Evolutionary conservation across 2,797 vertebrate species (phyloP).

Genomic region (Champsocephalus esox): DNA sequence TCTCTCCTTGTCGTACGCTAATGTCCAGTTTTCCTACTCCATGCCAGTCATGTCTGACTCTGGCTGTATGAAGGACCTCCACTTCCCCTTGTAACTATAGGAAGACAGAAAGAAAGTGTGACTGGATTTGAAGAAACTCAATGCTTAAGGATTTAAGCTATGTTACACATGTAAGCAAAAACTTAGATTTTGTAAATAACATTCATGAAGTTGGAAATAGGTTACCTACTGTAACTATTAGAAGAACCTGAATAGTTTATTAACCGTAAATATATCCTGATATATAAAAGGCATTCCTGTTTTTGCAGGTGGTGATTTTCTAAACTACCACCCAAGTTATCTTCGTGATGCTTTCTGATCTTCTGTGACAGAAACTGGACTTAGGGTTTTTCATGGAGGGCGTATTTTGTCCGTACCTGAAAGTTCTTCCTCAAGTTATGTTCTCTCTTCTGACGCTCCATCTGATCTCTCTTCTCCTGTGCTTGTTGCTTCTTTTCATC

Average conservation of each 20-base stretch:
- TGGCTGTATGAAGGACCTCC: conserved; percentile 80
- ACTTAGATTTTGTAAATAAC: no score
- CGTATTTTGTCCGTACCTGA: conserved; percentile 67
- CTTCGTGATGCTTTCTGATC: not conserved
- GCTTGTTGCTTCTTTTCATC: conserved; percentile 66
- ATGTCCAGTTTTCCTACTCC: conserved; percentile 83
- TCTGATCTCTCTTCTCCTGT: conserved; percentile 69
- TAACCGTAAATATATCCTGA: no score
- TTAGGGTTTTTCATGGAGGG: not conserved
- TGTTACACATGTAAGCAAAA: not conserved
- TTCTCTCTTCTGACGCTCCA: conserved; percentile 75
- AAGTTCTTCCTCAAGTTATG: conserved; percentile 81
- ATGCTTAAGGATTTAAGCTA: not conserved
- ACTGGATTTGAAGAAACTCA: not conserved
- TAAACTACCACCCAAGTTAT: not conserved
- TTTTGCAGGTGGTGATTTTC: not conserved
- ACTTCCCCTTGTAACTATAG: conserved; percentile 73
- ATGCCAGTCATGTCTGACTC: conserved; percentile 77
- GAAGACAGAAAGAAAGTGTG: not conserved
- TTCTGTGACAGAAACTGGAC: not conserved
- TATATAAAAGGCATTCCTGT: not conserved
- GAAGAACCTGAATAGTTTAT: no score
- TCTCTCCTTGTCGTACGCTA: conserved; percentile 76
- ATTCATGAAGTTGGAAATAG: no score
- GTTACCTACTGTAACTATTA: no score